Evolutionary conservation across 2,113 vertebrate species (phyloP).

Genomic region (Cyanistes caeruleus): DNA sequence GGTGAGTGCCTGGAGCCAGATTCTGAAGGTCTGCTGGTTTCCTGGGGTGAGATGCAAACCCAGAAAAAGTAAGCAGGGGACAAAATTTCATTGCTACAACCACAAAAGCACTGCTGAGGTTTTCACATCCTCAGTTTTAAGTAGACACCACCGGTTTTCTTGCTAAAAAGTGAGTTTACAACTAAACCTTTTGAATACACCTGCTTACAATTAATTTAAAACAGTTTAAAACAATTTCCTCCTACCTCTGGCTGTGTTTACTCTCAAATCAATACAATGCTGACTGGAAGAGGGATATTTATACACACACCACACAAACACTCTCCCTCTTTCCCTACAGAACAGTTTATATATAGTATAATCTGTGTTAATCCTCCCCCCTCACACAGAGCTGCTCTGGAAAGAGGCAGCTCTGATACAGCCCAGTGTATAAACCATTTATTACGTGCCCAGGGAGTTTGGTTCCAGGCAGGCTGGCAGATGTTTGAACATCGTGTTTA

Average conservation of each 20-base stretch:
- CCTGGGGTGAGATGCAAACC: conserved; percentile 71
- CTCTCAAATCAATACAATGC: not conserved
- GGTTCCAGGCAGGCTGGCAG: not conserved
- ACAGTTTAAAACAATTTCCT: not conserved
- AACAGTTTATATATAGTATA: conserved; percentile 39
- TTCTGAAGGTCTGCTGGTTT: conserved; percentile 98
- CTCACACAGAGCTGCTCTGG: not conserved
- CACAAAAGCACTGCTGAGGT: not conserved
- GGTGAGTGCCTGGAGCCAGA: conserved; percentile 95
- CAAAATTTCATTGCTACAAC: not conserved
- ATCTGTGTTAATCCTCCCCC: conserved; percentile 40
- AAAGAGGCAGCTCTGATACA: not conserved
- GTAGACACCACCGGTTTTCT: not conserved
- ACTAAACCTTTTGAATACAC: not conserved
- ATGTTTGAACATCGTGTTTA: not conserved
- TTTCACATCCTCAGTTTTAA: not conserved
- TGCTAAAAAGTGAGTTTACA: not conserved
- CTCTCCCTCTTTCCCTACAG: not conserved
- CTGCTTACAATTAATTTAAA: not conserved
- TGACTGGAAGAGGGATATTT: not conserved
- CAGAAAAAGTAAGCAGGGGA: not conserved
- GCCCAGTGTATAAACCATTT: not conserved
- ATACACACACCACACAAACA: not conserved
- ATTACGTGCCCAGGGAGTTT: not conserved
- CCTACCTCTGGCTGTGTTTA: not conserved